These are phyloP conservation scores for Alcedo quadribrachys DNA, from an alignment of 2,797 vertebrate species.

Conservation along the genomic window DNA sequence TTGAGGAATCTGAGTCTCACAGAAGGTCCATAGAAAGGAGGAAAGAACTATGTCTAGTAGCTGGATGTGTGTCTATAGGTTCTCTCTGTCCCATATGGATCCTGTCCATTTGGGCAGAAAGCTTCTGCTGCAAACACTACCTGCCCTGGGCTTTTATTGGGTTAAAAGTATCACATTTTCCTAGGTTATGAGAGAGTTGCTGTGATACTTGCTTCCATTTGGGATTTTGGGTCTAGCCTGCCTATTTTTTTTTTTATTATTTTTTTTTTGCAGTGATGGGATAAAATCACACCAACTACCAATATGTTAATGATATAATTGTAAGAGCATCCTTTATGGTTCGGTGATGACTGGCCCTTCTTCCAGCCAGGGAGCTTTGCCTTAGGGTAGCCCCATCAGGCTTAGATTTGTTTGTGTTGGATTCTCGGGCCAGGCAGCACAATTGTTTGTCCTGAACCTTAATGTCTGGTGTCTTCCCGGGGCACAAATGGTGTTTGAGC, in stretches of 20 bases:
- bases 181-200: not conserved
- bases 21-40: not conserved
- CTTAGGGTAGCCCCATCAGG: not conserved
- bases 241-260: not conserved
- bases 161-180: not conserved
- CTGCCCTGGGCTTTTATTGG: not conserved
- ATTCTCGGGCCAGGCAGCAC: not conserved
- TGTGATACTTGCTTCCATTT: not conserved
- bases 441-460: not conserved
- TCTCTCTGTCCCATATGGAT: not conserved
- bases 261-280: not conserved
- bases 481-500: not conserved
- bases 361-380: rapidly evolving
- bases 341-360: not conserved
- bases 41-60: not conserved
- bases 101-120: not conserved
- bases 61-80: not conserved
- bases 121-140: not conserved
- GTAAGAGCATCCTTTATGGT: not conserved
- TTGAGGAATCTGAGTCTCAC: not conserved
- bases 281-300: not conserved
- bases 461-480: not conserved
- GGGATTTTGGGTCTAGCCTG: not conserved
- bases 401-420: not conserved
- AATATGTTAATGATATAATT: rapidly evolving